Conservation (phyloP, 2,113 vertebrate genomes). For the Catharus fuscescens region DNA sequence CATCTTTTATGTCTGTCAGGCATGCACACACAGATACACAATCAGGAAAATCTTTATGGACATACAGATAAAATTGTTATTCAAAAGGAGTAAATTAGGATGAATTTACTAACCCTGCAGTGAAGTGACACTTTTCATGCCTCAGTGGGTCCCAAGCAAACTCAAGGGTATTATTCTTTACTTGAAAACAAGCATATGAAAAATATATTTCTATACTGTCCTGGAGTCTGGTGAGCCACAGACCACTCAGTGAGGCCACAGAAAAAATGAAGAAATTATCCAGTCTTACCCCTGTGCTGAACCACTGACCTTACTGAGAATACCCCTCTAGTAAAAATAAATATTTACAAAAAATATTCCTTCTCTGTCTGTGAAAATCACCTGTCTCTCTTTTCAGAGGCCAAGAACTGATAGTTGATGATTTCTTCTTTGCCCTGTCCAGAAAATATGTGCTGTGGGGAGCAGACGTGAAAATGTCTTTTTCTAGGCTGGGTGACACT, state of each 20-base stretch:
- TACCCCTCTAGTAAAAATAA: not conserved
- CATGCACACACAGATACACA: not conserved
- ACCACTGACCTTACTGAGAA: not conserved
- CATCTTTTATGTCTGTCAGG: not conserved
- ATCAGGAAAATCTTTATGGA: not conserved
- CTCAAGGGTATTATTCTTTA: not conserved
- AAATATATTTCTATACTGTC: not conserved
- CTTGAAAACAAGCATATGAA: not conserved
- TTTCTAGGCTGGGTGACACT: fast-evolving
- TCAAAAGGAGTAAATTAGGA: not conserved
- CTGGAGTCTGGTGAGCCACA: not conserved
- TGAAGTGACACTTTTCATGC: not conserved
- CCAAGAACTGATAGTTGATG: not conserved
- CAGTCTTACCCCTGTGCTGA: not conserved
- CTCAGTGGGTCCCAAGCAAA: not conserved
- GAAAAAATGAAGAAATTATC: not conserved
- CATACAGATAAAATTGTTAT: not conserved
- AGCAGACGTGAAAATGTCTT: not conserved
- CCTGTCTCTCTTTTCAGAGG: not conserved
- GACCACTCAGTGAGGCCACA: not conserved
- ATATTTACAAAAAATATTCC: not conserved
- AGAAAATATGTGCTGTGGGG: fast-evolving
- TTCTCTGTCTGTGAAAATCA: not conserved
- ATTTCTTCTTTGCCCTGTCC: not conserved
- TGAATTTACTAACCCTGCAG: not conserved